phyloP scores from a whole-genome alignment of 2,888 invertebrate genomes.

The Phania funesta region DNA sequence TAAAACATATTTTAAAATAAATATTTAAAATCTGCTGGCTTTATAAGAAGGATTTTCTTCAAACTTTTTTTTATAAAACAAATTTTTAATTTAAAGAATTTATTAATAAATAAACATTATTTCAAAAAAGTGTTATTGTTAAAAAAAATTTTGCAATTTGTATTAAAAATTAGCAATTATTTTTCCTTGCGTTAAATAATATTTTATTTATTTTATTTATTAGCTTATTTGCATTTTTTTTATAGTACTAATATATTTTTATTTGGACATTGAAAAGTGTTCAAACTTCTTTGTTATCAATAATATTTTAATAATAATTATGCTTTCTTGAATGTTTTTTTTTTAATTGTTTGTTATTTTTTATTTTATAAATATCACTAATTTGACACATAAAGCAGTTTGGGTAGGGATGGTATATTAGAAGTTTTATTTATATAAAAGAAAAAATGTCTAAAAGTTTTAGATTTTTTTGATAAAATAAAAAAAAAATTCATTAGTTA shows the following conservation, averaged over 20 bases:
- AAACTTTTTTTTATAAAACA: too few relatives aligned
- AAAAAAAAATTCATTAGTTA: neutral
- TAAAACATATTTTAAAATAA: too few relatives aligned
- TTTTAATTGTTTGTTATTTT: slow-evolving; percentile 36
- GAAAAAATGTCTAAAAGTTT: slow-evolving; percentile 39
- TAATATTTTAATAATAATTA: slow-evolving; percentile 41
- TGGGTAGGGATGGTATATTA: slow-evolving; percentile 52
- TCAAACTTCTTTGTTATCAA: neutral
- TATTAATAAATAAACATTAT: too few relatives aligned
- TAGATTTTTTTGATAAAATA: neutral
- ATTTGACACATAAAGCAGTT: slow-evolving; percentile 67
- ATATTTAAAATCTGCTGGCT: too few relatives aligned
- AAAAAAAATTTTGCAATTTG: too few relatives aligned
- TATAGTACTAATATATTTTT: neutral
- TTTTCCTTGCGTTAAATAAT: too few relatives aligned
- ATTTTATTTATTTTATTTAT: too few relatives aligned
- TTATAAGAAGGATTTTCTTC: too few relatives aligned
- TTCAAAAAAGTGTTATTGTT: too few relatives aligned
- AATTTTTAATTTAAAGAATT: too few relatives aligned
- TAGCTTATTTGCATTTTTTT: neutral
- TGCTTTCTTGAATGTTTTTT: neutral
- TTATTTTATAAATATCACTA: slow-evolving; percentile 68
- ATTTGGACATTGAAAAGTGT: too few relatives aligned
- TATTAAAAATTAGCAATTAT: too few relatives aligned
- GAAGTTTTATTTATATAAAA: slow-evolving; percentile 23